phyloP scores from a whole-genome alignment of 1,140 invertebrate genomes.

The Sinella curviseta region DNA sequence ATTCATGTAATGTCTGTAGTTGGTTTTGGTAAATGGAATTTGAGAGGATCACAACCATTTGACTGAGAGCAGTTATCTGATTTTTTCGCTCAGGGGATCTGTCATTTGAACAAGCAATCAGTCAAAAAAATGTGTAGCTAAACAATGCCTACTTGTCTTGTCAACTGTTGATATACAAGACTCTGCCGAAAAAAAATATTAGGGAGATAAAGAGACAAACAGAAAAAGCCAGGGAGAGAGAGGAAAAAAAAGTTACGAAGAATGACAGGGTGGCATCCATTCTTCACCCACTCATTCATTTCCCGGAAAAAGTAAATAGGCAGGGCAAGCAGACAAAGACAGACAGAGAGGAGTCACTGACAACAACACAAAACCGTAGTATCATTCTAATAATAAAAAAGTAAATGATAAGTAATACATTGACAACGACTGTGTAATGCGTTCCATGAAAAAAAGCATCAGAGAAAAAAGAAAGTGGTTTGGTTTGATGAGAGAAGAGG shows the following conservation, averaged over 20 bases:
- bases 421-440: no score
- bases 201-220: background rate
- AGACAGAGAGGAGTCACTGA: background rate
- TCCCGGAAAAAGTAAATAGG: background rate
- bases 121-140: background rate
- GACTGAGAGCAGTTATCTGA: background rate
- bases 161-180: background rate
- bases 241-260: background rate
- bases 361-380: background rate
- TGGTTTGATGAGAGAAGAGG: background rate
- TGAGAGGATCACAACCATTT: background rate
- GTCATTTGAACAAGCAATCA: background rate
- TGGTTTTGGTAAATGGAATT: no score
- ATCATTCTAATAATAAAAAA: no score
- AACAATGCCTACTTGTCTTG: background rate
- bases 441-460: no score
- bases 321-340: background rate
- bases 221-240: background rate
- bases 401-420: no score
- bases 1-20: no score
- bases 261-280: background rate
- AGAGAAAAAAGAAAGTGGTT: background rate
- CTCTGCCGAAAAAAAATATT: background rate
- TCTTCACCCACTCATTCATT: background rate
- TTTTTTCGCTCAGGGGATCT: background rate